Conservation (phyloP, 1,140 invertebrate genomes). For the Musca vetustissima region DNA sequence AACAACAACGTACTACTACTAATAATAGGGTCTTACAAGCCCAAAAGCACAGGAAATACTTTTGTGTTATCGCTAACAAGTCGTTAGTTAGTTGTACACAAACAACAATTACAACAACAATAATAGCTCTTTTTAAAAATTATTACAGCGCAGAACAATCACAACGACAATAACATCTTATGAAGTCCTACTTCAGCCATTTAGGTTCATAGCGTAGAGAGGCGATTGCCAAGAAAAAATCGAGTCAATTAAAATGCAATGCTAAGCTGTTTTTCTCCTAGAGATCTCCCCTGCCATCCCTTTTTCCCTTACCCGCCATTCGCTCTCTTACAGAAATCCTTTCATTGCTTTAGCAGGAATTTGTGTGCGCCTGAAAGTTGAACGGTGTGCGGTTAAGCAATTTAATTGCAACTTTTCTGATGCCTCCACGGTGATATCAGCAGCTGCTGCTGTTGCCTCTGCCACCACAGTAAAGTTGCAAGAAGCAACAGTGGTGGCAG, state of each 20-base stretch:
- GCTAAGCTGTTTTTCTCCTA: slow-evolving; percentile 1
- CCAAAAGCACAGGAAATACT: too few relatives aligned
- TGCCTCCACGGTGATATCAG: slow-evolving; percentile 7
- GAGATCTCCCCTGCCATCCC: background rate
- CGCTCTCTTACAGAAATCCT: too few relatives aligned
- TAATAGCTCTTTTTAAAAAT: too few relatives aligned
- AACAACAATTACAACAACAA: too few relatives aligned
- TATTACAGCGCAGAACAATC: too few relatives aligned
- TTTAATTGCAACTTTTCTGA: slow-evolving; percentile 18
- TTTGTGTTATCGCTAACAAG: too few relatives aligned
- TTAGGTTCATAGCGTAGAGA: background rate
- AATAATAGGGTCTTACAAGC: too few relatives aligned
- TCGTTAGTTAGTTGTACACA: too few relatives aligned
- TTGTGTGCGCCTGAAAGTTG: background rate
- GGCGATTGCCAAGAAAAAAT: slow-evolving; percentile 2
- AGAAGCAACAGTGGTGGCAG: background rate
- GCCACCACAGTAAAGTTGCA: too few relatives aligned
- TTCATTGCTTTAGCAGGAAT: background rate
- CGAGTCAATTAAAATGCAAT: slow-evolving; percentile 23
- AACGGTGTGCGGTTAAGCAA: slow-evolving; percentile 11
- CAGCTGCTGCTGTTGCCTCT: background rate
- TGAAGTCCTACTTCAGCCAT: background rate
- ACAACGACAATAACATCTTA: too few relatives aligned
- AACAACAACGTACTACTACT: too few relatives aligned
- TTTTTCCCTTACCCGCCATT: too few relatives aligned